These are phyloP conservation scores for Steatocranus sp. DNA, from an alignment of 2,797 vertebrate genomes.

Conservation along the genomic window DNA sequence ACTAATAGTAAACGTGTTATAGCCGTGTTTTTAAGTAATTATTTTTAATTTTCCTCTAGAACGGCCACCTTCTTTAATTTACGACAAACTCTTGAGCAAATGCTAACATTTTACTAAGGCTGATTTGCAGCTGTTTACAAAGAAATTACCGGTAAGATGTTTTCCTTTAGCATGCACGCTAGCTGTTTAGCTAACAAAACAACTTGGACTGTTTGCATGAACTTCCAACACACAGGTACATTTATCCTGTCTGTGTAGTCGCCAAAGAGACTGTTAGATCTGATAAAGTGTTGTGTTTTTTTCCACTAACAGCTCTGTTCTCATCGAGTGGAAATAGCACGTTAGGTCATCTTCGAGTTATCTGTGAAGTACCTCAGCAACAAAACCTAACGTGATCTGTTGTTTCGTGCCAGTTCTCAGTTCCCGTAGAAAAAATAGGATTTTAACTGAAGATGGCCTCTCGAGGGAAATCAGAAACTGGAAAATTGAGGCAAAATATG, in stretches of 20 bases:
- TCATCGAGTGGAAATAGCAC: not conserved
- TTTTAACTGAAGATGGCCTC: slow-evolving; percentile 84
- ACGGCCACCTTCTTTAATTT: fast-evolving
- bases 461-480: slow-evolving; percentile 92
- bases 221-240: not conserved
- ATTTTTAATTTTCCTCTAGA: not conserved
- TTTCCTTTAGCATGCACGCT: slow-evolving; percentile 29
- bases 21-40: not conserved
- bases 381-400: not conserved
- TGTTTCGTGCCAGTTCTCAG: not conserved
- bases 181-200: not conserved
- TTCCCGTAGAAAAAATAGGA: not conserved
- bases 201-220: not conserved
- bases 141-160: slow-evolving; percentile 36
- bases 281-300: fast-evolving
- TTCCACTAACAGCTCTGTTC: too few relatives aligned
- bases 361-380: not conserved
- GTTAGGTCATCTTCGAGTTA: not conserved
- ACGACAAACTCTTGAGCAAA: not conserved
- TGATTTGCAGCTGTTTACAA: not conserved
- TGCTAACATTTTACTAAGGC: not conserved
- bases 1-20: not conserved
- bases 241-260: not conserved
- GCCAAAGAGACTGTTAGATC: not conserved
- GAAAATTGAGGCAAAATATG: slow-evolving; percentile 93